Conservation (phyloP, 2,888 invertebrate species). For the Drosophila macrospina region DNA sequence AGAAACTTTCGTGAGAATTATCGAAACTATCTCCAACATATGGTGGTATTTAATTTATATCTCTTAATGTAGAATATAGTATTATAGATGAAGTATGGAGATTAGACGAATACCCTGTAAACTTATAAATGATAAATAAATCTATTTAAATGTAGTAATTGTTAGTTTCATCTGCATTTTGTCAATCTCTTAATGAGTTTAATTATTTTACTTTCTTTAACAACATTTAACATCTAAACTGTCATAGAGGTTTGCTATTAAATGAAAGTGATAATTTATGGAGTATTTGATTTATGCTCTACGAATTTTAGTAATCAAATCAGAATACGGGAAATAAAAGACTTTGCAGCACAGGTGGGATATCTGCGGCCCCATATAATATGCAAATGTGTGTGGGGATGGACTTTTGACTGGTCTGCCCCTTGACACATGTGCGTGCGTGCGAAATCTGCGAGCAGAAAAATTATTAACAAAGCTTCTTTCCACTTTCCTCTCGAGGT, state of each 20-base stretch:
- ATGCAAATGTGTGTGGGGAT: slow-evolving; percentile 37
- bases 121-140: too few species aligned
- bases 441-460: slow-evolving; percentile 70
- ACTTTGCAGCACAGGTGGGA: slow-evolving; percentile 20
- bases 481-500: not conserved
- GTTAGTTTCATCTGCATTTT: too few species aligned
- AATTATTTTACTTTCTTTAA: too few species aligned
- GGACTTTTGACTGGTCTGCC: slow-evolving; percentile 19
- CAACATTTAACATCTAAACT: too few species aligned
- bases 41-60: not conserved
- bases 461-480: slow-evolving; percentile 72
- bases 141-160: too few species aligned
- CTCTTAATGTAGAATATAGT: too few species aligned
- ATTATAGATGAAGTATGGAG: too few species aligned
- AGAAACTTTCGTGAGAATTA: slow-evolving; percentile 7
- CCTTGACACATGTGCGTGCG: slow-evolving; percentile 66
- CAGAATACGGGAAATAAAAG: slow-evolving; percentile 36
- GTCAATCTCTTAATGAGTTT: too few species aligned
- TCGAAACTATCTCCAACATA: slow-evolving; percentile 13
- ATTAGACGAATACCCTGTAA: too few species aligned
- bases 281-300: not conserved
- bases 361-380: slow-evolving; percentile 12
- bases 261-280: not conserved
- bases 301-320: slow-evolving; percentile 37
- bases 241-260: too few species aligned